These are phyloP conservation scores for Lasioglossum lativentre DNA, from an alignment of 2,888 invertebrate species.

Conservation along the genomic window DNA sequence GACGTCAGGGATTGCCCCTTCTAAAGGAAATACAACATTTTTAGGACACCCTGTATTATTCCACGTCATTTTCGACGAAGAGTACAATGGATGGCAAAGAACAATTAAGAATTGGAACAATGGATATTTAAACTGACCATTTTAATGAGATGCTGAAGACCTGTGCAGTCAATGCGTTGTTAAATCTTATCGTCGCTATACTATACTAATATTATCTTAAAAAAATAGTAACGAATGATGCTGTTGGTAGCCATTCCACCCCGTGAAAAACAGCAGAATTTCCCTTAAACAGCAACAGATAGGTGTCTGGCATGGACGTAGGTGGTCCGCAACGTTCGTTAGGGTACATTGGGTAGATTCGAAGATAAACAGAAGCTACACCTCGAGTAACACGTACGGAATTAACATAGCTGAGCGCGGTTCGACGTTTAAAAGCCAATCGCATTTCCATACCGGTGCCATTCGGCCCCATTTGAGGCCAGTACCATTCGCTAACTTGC, in stretches of 20 bases:
- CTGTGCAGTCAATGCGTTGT: neutral
- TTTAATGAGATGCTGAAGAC: too few relatives aligned
- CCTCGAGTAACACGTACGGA: slow-evolving; percentile 81
- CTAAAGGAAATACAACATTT: too few relatives aligned
- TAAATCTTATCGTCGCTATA: neutral
- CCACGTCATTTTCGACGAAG: neutral
- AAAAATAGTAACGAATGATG: neutral
- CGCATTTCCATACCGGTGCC: slow-evolving; percentile 82
- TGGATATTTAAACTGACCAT: neutral
- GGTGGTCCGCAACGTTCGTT: slow-evolving; percentile 80
- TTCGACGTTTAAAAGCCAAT: slow-evolving; percentile 80
- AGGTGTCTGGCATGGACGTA: slow-evolving; percentile 56
- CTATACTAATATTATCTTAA: neutral
- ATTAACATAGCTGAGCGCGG: slow-evolving; percentile 81
- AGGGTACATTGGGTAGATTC: slow-evolving; percentile 80
- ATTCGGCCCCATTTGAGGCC: slow-evolving; percentile 76
- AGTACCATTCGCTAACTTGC: slow-evolving; percentile 67
- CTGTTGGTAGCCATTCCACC: neutral
- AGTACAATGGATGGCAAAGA: too few relatives aligned
- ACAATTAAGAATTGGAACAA: too few relatives aligned
- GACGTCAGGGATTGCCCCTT: too few relatives aligned
- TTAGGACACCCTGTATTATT: too few relatives aligned
- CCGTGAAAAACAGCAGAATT: neutral
- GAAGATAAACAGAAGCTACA: slow-evolving; percentile 83
- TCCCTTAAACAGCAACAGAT: neutral